Base-by-base conservation (phyloP, 2,797 vertebrate genomes). In the Anomalospiza imberbis region DNA sequence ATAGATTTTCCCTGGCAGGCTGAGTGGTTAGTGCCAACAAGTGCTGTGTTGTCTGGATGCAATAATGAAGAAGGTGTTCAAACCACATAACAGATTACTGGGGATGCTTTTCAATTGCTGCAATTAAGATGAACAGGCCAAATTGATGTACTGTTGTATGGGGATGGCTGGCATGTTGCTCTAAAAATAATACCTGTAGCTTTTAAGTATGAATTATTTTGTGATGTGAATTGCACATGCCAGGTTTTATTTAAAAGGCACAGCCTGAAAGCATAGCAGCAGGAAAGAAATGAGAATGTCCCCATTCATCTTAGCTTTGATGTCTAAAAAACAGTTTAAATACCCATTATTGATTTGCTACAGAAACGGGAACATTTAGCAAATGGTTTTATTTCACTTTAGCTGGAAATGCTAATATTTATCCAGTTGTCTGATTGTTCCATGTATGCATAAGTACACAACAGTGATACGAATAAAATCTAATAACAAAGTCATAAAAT, bases 351-450 rank as follows among this genome's bases (percentile, higher is more conserved):
- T 91, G 88, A 75, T 93, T 75, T 84, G 40, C 55, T 85, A 16
- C 54, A 81, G 76, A 84, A 94, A 55, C 1, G 5, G 44, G 40
- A 66, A 72, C 50, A 81, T 85, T 19, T 42, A 84, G 73, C 47
- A 83, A 85, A 78, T 73, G 16, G 12, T 34, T 90, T 89, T 80
- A 62, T 90, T 76, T 76, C 36, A 62, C 54, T 81, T 74, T 57
- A 90, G 21, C 51, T 93, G 60, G 55, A 90, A 93, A 82, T 86
- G 45, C 60, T 84, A 85, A 24, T 90, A 78, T 86, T 91, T 93
- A 50, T 38, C 31, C 42, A 45, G 10, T 40, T 91, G 70, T 60
- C 61, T 85, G 72, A 72, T 80, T 87, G 29, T 91, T 91, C 70
- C 7, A 1, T 11, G 9, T 68, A 12, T 78, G 31, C 61, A 1